Percentiles rank a stretch among this genome's conserved stretches.
Evolutionary conservation across 2,113 vertebrate species (phyloP).

Genomic region (Proteles cristata): DNA sequence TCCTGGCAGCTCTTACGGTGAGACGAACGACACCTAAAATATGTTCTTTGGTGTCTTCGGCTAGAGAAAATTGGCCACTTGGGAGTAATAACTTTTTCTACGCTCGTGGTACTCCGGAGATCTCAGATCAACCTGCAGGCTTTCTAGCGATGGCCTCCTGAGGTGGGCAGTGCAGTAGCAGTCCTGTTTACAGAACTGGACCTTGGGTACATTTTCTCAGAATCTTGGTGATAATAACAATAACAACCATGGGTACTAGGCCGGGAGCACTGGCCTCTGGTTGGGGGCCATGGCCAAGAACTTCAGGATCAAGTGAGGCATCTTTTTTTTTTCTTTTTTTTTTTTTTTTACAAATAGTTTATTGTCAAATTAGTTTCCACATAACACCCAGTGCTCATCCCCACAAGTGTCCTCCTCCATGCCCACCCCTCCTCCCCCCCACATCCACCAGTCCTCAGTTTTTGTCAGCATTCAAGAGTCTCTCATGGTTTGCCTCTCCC

Average conservation of each 20-base stretch:
- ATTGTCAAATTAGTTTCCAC: too few species aligned
- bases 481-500: too few species aligned
- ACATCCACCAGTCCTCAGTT: too few species aligned
- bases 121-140: background rate
- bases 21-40: background rate
- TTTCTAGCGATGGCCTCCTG: background rate
- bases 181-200: background rate
- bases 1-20: background rate
- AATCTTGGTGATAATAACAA: background rate
- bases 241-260: rapidly evolving
- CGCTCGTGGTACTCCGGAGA: background rate
- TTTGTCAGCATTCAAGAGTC: too few species aligned
- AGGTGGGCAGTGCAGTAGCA: background rate
- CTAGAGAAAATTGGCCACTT: background rate
- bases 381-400: too few species aligned
- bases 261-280: background rate
- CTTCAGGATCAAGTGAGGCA: background rate
- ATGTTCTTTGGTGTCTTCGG: background rate
- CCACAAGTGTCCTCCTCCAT: too few species aligned
- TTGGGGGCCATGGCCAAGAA: background rate
- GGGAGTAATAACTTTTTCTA: background rate
- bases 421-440: too few species aligned
- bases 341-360: too few species aligned
- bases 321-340: too few species aligned
- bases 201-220: background rate